Evolutionary conservation across 2,113 vertebrate genomes (phyloP).

Genomic region (Syngnathus scovelli): DNA sequence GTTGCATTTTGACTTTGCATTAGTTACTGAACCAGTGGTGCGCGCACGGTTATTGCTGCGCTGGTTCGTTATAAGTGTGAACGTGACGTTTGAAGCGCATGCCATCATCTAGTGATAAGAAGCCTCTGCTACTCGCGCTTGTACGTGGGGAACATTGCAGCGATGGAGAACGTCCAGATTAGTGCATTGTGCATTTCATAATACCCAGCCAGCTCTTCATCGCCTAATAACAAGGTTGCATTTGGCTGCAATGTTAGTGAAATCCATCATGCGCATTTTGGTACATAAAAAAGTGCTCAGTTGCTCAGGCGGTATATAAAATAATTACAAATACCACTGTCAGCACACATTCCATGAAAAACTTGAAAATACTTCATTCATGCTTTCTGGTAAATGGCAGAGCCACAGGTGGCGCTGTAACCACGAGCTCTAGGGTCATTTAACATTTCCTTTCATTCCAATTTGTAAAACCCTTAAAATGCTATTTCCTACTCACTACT

Average conservation of each 20-base stretch:
- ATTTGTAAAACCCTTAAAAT: background rate
- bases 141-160: background rate
- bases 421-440: background rate
- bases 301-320: background rate
- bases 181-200: slow-evolving; percentile 31
- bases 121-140: background rate
- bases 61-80: background rate
- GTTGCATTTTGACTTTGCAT: background rate
- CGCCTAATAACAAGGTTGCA: slow-evolving; percentile 19
- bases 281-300: background rate
- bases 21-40: background rate
- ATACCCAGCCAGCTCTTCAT: slow-evolving; percentile 36
- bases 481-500: background rate
- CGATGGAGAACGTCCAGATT: slow-evolving; percentile 32
- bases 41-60: background rate
- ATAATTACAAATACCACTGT: background rate
- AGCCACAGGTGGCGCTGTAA: background rate
- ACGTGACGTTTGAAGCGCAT: slow-evolving; percentile 6
- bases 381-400: no score
- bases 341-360: background rate
- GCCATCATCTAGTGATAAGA: slow-evolving; percentile 6
- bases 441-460: background rate
- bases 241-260: slow-evolving; percentile 39
- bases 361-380: background rate
- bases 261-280: slow-evolving; percentile 17